Base-by-base conservation (phyloP, 2,888 invertebrate genomes). In the Patella depressa region DNA sequence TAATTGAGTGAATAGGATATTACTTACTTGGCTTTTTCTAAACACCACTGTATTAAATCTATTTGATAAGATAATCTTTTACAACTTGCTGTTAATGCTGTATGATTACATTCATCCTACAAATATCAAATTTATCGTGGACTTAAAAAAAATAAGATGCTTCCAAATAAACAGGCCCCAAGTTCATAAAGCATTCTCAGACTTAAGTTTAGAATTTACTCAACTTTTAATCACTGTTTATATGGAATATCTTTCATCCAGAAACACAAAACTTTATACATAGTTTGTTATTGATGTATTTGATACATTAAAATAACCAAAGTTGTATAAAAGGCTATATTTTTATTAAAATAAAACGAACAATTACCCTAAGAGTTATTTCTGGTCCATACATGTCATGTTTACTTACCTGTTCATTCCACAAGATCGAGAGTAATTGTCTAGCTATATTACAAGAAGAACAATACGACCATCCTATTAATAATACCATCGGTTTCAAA, bases 11-110 rank as follows among this genome's bases (percentile, higher is more conserved):
- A 34, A 59, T n/a, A 65, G 45, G 11, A 19, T 70, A 29, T 29
- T 57, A 82, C 86, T 79, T 81, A 90, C 90, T 84, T 88, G 55
- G 89, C 86, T 81, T 87, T 87, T 34, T 89, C 89, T 45, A 90
- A 76, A 77, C 90, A 90, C 90, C 90, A 90, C 73, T 89, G 86
- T 71, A 90, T 88, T 14, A 90, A 84, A 74, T 89, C 87, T 65
- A 90, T 85, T 77, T 90, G 89, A 76, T 90, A 87, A 7, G 88
- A 85, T 71, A 89, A 81, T 76, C 86, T 89, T 45, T 84, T 83
- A 82, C 90, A 89, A 15, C 87, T 87, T 77, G 84, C 82, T 11
- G 84, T 80, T 19, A 90, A 77, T 0, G 79, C 83, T 53, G 86
- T 85, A 76, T 87, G 85, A 12, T 78, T 76, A 79, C 83, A 81